phyloP scores from a whole-genome alignment of 2,797 vertebrate genomes.

The Acanthurus tractus region DNA sequence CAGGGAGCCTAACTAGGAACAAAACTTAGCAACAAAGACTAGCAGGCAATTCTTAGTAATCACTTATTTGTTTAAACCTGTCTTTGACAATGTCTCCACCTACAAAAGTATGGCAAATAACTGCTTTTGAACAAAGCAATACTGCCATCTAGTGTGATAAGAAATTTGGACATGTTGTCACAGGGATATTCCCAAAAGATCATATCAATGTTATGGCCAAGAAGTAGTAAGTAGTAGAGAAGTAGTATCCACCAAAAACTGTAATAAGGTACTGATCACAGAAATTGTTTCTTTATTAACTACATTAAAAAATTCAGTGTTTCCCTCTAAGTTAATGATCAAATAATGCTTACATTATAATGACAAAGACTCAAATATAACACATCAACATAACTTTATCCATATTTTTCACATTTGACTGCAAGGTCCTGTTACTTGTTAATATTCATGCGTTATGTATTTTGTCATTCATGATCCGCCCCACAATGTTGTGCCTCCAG shows the following conservation, averaged over 20 bases:
- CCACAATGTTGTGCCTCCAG: constrained; percentile 6
- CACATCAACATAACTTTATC: not conserved
- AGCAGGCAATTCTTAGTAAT: not conserved
- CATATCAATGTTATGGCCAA: not conserved
- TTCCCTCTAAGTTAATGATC: not conserved
- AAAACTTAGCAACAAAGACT: constrained; percentile 12
- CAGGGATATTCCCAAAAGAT: not conserved
- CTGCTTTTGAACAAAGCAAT: constrained; percentile 57
- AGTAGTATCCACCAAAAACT: not conserved
- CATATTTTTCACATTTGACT: not conserved
- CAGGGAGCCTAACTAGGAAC: not conserved
- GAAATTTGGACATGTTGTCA: constrained; percentile 2
- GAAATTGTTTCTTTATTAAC: not conserved
- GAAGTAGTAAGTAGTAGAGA: not conserved
- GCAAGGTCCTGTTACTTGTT: not conserved
- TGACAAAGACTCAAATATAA: not conserved
- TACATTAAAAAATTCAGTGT: not conserved
- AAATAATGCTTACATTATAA: not conserved
- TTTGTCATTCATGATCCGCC: constrained; percentile 13
- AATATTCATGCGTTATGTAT: not conserved
- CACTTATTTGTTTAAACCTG: constrained; percentile 36
- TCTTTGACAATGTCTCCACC: constrained; percentile 18
- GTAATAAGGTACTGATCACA: not conserved
- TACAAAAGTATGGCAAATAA: not conserved
- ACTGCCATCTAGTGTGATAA: constrained; percentile 77